Percentiles rank a stretch among this genome's conserved stretches.
phyloP scores from a whole-genome alignment of 2,888 invertebrate genomes.

The Holacanthella duospinosa region DNA sequence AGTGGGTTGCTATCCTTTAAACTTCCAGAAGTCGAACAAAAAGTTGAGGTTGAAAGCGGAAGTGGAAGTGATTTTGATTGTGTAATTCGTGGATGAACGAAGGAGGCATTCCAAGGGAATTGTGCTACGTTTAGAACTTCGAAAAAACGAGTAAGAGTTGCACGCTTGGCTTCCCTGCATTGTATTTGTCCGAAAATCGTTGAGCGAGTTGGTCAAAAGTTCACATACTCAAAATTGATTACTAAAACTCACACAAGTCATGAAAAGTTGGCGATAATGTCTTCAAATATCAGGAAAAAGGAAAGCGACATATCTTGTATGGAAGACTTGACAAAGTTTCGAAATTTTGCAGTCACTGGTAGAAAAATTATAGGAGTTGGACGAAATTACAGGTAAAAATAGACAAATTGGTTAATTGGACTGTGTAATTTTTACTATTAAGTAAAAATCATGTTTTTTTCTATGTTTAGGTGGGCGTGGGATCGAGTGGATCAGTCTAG shows the following conservation, averaged over 20 bases:
- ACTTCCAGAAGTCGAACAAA: neutral
- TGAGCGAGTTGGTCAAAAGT: too few relatives aligned
- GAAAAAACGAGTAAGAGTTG: neutral
- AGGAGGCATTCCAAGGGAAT: neutral
- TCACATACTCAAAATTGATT: too few relatives aligned
- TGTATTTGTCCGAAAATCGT: neutral
- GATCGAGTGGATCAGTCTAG: slow-evolving; percentile 38
- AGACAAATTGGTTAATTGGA: neutral
- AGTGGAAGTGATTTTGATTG: too few relatives aligned
- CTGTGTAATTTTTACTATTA: neutral
- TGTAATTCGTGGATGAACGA: neutral
- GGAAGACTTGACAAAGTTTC: too few relatives aligned
- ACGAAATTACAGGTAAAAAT: slow-evolving; percentile 54
- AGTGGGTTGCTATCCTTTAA: neutral
- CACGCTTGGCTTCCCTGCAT: neutral
- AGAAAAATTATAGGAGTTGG: slow-evolving; percentile 57
- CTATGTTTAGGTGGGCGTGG: too few relatives aligned
- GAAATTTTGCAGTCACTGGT: slow-evolving; percentile 40
- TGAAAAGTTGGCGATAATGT: too few relatives aligned
- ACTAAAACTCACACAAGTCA: too few relatives aligned
- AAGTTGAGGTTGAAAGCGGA: too few relatives aligned
- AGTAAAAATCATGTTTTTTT: too few relatives aligned
- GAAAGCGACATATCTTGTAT: too few relatives aligned
- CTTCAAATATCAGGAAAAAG: too few relatives aligned
- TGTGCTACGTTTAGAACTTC: neutral